These are phyloP conservation scores for Gadus chalcogrammus DNA, from an alignment of 2,113 vertebrate genomes.

Conservation along the genomic window DNA sequence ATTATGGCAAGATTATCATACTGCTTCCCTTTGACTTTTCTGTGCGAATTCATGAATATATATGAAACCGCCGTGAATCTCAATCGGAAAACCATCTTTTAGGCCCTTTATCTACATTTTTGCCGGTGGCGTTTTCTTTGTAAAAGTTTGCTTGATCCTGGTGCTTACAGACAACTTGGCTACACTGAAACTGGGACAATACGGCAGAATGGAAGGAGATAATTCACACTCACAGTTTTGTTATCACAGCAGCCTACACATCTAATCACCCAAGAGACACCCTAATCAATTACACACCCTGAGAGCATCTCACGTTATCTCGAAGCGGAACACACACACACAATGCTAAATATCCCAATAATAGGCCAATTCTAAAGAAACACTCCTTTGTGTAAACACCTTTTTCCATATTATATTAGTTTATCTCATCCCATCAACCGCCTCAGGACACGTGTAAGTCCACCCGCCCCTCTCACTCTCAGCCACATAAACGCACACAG, in stretches of 20 bases:
- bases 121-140: constrained; percentile 58
- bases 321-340: no score
- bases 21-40: constrained; percentile 71
- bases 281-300: background rate
- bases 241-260: background rate
- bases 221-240: background rate
- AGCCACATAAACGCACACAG: background rate
- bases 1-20: constrained; percentile 71
- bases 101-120: constrained; percentile 34
- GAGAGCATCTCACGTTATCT: background rate
- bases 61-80: constrained; percentile 70
- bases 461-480: background rate
- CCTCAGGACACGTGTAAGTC: no score
- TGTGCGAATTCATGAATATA: constrained; percentile 73
- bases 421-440: no score
- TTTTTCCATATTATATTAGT: background rate
- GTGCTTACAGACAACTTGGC: constrained; percentile 41
- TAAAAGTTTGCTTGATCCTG: constrained; percentile 31
- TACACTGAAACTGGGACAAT: constrained; percentile 15
- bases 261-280: background rate
- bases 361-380: no score
- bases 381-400: no score
- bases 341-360: no score
- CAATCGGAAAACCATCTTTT: constrained; percentile 52
- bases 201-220: constrained; percentile 26